Evolutionary conservation across 2,797 vertebrate genomes (phyloP), one percentile per base, ranked within the genome.

Genomic region (Myotis vivesi): DNA sequence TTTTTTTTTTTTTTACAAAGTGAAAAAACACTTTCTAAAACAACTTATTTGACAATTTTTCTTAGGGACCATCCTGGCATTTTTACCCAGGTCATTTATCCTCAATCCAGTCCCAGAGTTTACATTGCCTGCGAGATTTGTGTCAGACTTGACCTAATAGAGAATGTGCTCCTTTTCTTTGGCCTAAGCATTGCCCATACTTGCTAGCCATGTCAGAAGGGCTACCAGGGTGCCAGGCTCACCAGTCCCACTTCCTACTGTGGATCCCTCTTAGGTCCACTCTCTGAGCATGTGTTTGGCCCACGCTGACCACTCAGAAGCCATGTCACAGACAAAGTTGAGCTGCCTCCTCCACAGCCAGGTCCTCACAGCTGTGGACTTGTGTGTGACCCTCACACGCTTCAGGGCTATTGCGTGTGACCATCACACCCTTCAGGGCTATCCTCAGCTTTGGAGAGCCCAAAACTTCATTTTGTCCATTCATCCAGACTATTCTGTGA

Each of bases 41-140:
- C n/a, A 75, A 76, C n/a, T 17, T 73, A 28, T 87, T 83, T 66
- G 76, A 17, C n/a, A 36, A 0, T 17, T 86, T 90, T 91, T 91
- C 30, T 68, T 66, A 73, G 51, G 19, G 6, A 7, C 20, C 59
- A 77, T 64, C 30, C 23, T 66, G 46, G 11, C 25, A 17, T 85
- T 84, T 53, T 69, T n/a, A 49, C 22, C 20, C 20, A 15, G 33
- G 51, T 44, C n/a, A n/a, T 59, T 46, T 49, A 25, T 13, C 33
- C 22, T 89, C 28, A 46, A 0, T 53, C 6, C 16, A 25, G 30
- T 22, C 28, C 28, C 12, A 12, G 46, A 69, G 46, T 71, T 89
- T 76, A 16, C 33, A 10, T 2, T 23, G 38, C 16, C 51, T 23
- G 2, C 0, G 23, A 77, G 55, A 7, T 38, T 55, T 38, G 16